Percentiles rank a stretch among this genome's conserved stretches.
Evolutionary conservation across 2,888 invertebrate genomes (phyloP).

Genomic region (Zonitis immaculata): DNA sequence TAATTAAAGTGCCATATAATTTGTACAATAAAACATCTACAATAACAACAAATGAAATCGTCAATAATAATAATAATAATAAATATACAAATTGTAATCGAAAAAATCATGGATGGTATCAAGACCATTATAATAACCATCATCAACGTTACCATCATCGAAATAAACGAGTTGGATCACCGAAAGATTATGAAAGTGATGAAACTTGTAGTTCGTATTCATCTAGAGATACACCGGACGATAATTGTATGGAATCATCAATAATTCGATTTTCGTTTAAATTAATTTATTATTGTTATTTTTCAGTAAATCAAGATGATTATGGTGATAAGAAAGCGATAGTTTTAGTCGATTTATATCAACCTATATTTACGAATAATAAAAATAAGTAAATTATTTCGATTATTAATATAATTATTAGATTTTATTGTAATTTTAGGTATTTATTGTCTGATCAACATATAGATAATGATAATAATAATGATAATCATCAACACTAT

Average conservation of each 20-base stretch:
- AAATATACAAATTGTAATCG: constrained; percentile 9
- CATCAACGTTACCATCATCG: background rate
- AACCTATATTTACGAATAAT: no score
- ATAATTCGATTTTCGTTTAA: background rate
- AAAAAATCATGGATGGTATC: constrained; percentile 1
- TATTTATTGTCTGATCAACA: no score
- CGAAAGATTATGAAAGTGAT: constrained; percentile 24
- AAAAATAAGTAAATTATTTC: no score
- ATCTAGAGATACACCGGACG: constrained; percentile 10
- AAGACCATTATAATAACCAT: no score
- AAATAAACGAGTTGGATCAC: constrained; percentile 8
- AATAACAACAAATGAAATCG: constrained; percentile 30
- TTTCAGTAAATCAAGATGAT: background rate
- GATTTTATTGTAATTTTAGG: no score
- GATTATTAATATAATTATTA: no score
- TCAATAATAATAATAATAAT: constrained; percentile 26
- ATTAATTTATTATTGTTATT: background rate
- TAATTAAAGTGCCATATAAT: constrained; percentile 22
- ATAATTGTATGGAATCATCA: background rate
- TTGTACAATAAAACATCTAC: constrained; percentile 16
- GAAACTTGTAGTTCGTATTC: constrained; percentile 20
- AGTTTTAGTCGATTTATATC: no score
- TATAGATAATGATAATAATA: no score
- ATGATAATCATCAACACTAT: no score
- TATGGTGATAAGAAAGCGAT: no score